Percentiles rank a stretch among this genome's conserved stretches.
These are phyloP conservation scores for Sarcophaga variegata DNA, from an alignment of 2,888 invertebrate genomes.

Conservation along the genomic window DNA sequence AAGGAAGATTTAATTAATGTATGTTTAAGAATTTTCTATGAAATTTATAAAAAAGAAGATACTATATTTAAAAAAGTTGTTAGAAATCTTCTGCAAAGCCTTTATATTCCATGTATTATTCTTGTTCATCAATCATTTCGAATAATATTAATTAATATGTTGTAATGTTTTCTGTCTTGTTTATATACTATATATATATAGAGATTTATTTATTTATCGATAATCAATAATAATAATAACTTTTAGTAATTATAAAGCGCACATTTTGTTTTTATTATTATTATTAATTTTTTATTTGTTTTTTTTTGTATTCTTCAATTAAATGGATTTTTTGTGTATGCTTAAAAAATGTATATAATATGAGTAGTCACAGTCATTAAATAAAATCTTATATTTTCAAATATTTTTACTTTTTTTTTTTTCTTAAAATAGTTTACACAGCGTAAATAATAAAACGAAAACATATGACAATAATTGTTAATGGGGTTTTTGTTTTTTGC, in stretches of 20 bases:
- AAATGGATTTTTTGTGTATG: conserved; percentile 66
- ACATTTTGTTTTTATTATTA: conserved; percentile 37
- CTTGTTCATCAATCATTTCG: conserved; percentile 34
- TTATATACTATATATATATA: conserved; percentile 42
- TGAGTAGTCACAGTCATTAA: conserved; percentile 70
- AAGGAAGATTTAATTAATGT: too few species aligned
- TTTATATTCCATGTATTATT: not conserved
- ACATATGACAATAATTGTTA: conserved; percentile 56
- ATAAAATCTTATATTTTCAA: conserved; percentile 65
- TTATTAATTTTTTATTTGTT: not conserved
- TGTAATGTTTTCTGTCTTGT: conserved; percentile 37
- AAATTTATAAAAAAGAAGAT: too few species aligned
- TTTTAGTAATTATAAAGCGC: conserved; percentile 69
- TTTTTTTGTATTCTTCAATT: conserved; percentile 34
- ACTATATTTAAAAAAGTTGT: not conserved
- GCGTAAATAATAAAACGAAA: conserved; percentile 65
- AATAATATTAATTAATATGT: conserved; percentile 33
- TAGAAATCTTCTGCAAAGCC: not conserved
- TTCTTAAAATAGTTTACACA: conserved; percentile 66
- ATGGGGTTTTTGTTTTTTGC: conserved; percentile 34
- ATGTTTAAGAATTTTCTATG: too few species aligned
- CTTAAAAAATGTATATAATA: conserved; percentile 68
- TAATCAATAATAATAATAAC: conserved; percentile 69
- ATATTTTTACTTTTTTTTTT: conserved; percentile 33
- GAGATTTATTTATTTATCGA: conserved; percentile 67